These are phyloP conservation scores for Helicorthomorpha holstii DNA, from an alignment of 1,140 invertebrate genomes.

Conservation along the genomic window DNA sequence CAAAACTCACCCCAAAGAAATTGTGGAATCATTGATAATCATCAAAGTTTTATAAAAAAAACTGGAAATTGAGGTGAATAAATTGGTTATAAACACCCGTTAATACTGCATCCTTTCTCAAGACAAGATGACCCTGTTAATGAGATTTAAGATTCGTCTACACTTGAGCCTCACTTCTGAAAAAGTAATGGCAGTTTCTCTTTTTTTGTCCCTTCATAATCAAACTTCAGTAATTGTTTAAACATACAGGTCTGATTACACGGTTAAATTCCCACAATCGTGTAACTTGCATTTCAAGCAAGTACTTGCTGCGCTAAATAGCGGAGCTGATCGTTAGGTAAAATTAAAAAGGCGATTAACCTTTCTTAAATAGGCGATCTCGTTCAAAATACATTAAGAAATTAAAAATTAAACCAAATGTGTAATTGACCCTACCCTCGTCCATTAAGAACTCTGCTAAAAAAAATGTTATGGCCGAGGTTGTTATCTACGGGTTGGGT, in stretches of 20 bases:
- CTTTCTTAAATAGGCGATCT: too few species aligned
- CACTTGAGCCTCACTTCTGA: too few species aligned
- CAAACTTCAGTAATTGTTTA: too few species aligned
- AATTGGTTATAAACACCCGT: not conserved
- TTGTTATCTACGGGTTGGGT: too few species aligned
- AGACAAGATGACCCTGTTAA: not conserved
- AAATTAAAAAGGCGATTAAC: too few species aligned
- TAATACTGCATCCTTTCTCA: not conserved
- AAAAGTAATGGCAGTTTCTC: not conserved
- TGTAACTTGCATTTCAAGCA: too few species aligned
- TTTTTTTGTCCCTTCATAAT: not conserved
- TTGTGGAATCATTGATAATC: not conserved
- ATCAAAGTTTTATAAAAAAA: not conserved
- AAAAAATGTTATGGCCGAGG: not conserved
- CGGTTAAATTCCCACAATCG: too few species aligned
- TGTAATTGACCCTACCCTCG: not conserved
- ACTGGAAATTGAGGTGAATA: not conserved
- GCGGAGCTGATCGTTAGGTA: too few species aligned
- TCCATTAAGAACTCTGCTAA: not conserved
- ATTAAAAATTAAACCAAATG: not conserved
- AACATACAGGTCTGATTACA: too few species aligned
- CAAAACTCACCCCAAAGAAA: too few species aligned
- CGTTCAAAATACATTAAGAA: too few species aligned
- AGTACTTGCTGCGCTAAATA: too few species aligned
- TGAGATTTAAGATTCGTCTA: not conserved